Percentiles rank a stretch among this genome's conserved stretches.
Conservation (phyloP, 1,140 invertebrate species). For the Archivesica marissinica region DNA sequence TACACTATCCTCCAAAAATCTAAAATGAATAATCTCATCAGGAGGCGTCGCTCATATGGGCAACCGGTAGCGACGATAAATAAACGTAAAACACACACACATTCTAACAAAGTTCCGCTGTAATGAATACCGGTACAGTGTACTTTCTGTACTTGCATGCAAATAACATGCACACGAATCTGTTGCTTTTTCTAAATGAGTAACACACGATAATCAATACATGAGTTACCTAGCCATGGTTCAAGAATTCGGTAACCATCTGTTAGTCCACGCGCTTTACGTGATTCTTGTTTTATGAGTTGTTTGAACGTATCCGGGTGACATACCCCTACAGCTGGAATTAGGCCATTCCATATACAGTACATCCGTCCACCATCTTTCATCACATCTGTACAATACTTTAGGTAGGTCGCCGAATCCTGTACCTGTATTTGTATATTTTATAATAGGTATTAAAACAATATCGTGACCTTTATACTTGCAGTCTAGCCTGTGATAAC, state of each 20-base stretch:
- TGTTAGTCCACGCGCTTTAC: not conserved
- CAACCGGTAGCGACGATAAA: no score
- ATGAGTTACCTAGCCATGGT: conserved; percentile 30
- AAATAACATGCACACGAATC: no score
- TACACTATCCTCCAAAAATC: no score
- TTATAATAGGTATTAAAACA: no score
- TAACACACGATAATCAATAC: not conserved
- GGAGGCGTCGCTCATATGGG: no score
- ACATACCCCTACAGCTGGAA: not conserved
- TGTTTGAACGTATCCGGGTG: conserved; percentile 28
- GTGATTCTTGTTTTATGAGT: not conserved
- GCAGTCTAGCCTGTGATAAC: no score
- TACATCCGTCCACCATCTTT: conserved; percentile 8
- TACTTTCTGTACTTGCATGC: no score
- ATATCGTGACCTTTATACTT: no score
- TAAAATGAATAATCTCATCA: no score
- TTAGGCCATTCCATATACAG: conserved; percentile 20
- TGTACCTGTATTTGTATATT: not conserved
- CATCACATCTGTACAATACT: not conserved
- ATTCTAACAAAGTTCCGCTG: no score
- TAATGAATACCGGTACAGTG: no score
- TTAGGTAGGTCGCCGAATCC: not conserved
- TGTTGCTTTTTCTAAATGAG: not conserved
- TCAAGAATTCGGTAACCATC: conserved; percentile 24
- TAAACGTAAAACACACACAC: no score